A percentile compares a stretch with the other conserved stretches of the same genome.
Evolutionary conservation across 2,797 vertebrate genomes (phyloP).

Genomic region (Rallus crepitans): DNA sequence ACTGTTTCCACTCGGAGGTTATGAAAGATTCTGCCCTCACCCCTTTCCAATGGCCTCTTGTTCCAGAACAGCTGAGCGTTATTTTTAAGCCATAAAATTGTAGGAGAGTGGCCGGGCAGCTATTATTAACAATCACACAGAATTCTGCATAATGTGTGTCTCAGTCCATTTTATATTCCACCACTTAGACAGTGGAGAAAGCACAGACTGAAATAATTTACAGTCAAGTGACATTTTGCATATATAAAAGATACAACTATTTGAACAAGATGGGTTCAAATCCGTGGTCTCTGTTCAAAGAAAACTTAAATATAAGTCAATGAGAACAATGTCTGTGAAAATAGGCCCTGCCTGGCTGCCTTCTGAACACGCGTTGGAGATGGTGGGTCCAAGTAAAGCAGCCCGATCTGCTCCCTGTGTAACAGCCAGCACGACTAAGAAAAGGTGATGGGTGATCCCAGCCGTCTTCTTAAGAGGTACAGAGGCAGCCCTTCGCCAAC

Average conservation of each 20-base stretch:
- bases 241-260: conserved; percentile 45
- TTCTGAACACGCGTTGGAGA: not conserved
- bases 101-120: conserved; percentile 34
- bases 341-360: not conserved
- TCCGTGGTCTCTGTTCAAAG: not conserved
- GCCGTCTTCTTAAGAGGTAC: no score
- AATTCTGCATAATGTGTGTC: conserved; percentile 29
- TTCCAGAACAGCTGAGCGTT: conserved; percentile 58
- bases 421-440: no score
- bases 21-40: conserved; percentile 55
- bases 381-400: no score
- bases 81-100: conserved; percentile 70
- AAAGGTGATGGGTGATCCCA: no score
- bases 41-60: conserved; percentile 51
- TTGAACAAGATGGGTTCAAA: conserved; percentile 49
- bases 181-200: conserved; percentile 8
- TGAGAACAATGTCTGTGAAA: conserved; percentile 13
- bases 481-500: no score
- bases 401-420: no score
- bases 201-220: conserved; percentile 49
- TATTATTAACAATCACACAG: conserved; percentile 68
- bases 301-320: conserved; percentile 24
- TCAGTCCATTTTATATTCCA: conserved; percentile 48
- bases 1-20: conserved; percentile 58
- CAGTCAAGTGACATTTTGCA: conserved; percentile 48